Base-by-base conservation (phyloP, 64 coral and sea anemone species). In the Porites lutea region DNA sequence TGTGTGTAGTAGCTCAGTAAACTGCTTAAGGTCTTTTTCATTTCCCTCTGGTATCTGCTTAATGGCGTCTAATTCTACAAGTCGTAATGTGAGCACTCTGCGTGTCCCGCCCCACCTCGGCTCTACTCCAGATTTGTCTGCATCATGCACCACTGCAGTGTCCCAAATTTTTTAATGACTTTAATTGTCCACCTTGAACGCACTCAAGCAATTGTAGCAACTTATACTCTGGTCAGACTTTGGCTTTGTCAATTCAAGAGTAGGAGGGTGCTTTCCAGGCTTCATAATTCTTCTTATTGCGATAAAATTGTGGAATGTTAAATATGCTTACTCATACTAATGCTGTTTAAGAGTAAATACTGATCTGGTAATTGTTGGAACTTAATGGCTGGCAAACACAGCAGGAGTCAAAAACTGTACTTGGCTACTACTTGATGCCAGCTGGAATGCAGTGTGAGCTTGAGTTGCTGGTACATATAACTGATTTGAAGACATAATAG, bases 181-280 rank as follows among this genome's bases (percentile, higher is more conserved):
- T 61, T 93, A n/a, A 93, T 21, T 44, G 91, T 65, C 77, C 80
- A 60, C 90, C 90, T 50, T 74, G 57, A 50, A 93, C 15, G 60
- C 86, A 86, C n/a, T 88, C 76, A n/a, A 27, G 75, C 62, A 93
- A 76, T 13, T 79, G 49, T 71, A 95, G 52, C 49, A 95, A 67
- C 59, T 95, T 95, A 48, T 88, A 90, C 46, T 95, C 80, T 52
- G 93, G 88, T 22, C 60, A 86, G 8, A 88, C 88, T 48, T 45
- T 71, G 16, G 74, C 72, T 13, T 89, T 59, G 60, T 94, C 86
- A 82, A 94, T 48, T 79, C 92, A n/a, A 94, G 51, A 68, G 16
- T 46, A 59, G 70, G 88, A 88, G 8, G 84, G 68, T 82, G 78
- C 92, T 59, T 95, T 95, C 93, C 93, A 95, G 53, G 67, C 63